These are phyloP conservation scores for Bombus waltoni DNA, from an alignment of 1,140 invertebrate species.

Conservation along the genomic window DNA sequence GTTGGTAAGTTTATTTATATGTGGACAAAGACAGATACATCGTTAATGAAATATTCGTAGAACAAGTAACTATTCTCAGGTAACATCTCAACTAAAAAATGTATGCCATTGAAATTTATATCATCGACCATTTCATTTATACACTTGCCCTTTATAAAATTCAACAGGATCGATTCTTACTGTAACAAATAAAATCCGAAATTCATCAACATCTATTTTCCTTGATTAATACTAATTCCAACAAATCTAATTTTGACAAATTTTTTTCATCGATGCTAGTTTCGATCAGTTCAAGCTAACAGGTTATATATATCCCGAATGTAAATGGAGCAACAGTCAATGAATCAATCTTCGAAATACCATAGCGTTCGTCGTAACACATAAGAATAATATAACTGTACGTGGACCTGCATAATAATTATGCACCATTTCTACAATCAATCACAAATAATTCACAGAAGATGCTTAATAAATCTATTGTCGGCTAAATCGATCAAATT, in stretches of 20 bases:
- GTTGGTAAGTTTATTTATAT: no score
- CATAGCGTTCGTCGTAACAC: background rate
- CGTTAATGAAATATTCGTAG: background rate
- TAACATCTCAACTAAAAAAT: background rate
- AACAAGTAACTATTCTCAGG: background rate
- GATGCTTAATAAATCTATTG: no score
- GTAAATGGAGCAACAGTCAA: background rate
- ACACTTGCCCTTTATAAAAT: background rate
- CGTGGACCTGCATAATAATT: no score
- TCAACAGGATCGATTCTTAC: background rate
- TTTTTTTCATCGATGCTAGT: background rate
- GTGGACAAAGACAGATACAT: no score
- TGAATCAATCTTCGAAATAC: background rate
- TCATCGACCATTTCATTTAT: background rate
- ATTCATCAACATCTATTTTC: background rate
- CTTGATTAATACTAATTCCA: background rate
- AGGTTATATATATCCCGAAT: background rate
- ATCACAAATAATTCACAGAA: no score
- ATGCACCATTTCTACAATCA: no score
- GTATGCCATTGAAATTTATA: background rate
- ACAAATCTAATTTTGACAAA: background rate
- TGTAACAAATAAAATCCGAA: background rate
- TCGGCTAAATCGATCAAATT: background rate
- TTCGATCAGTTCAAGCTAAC: background rate
- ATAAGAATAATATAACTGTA: no score